phyloP scores from a whole-genome alignment of 2,888 invertebrate genomes.

The Euspilapteryx auroguttella region DNA sequence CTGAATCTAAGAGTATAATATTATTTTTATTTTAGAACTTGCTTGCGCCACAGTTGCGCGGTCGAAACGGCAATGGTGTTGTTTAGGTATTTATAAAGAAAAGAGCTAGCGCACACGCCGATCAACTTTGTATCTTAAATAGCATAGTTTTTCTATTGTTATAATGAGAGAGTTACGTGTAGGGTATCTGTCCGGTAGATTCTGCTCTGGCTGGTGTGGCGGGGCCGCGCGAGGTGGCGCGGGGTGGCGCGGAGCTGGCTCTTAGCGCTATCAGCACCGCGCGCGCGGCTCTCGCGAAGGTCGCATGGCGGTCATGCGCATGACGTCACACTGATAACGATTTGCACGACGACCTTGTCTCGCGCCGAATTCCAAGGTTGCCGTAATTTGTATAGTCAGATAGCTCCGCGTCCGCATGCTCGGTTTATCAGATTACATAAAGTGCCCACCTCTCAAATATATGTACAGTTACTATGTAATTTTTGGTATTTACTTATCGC shows the following conservation, averaged over 20 bases:
- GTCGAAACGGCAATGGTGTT: too few species aligned
- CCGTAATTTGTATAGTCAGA: slow-evolving; percentile 55
- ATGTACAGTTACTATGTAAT: neutral
- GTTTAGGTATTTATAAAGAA: too few species aligned
- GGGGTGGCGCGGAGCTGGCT: slow-evolving; percentile 16
- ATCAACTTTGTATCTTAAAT: too few species aligned
- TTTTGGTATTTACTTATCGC: too few species aligned
- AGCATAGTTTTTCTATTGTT: too few species aligned
- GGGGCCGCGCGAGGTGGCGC: slow-evolving; percentile 10
- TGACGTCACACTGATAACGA: slow-evolving; percentile 59
- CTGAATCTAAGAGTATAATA: too few species aligned
- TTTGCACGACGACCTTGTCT: slow-evolving; percentile 59
- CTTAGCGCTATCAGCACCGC: slow-evolving; percentile 43
- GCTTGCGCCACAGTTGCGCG: too few species aligned
- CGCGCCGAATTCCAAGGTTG: slow-evolving; percentile 57
- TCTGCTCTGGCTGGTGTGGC: slow-evolving; percentile 9
- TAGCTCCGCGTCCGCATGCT: slow-evolving; percentile 23
- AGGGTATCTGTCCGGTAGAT: too few species aligned
- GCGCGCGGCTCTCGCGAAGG: slow-evolving; percentile 47
- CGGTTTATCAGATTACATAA: too few species aligned
- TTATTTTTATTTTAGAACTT: too few species aligned
- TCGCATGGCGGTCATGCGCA: slow-evolving; percentile 41
- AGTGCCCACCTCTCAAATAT: neutral
- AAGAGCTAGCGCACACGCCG: too few species aligned
- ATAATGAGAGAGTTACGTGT: too few species aligned